phyloP scores from a whole-genome alignment of 1,140 invertebrate genomes.

The Neodiprion lecontei region DNA sequence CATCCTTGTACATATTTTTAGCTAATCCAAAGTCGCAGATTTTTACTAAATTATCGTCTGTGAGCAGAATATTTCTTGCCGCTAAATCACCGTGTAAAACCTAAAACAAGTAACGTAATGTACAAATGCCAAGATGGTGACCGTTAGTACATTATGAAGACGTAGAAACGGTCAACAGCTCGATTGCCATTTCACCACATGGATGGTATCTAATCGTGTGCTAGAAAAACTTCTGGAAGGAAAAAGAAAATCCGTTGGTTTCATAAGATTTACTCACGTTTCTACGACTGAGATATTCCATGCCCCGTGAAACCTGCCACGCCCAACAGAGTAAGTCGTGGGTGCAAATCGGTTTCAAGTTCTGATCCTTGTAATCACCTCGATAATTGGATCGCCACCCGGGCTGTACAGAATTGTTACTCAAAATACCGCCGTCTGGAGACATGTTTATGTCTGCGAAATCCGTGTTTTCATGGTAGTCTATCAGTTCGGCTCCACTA shows the following conservation, averaged over 20 bases:
- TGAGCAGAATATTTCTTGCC: constrained; percentile 93
- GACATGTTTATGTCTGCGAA: constrained; percentile 42
- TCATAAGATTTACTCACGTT: constrained; percentile 66
- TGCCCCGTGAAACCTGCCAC: constrained; percentile 93
- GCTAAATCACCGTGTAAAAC: constrained; percentile 95
- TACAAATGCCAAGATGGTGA: neutral
- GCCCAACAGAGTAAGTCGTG: constrained; percentile 90
- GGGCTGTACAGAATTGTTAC: constrained; percentile 72
- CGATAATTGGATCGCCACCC: constrained; percentile 78
- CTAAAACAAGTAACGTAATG: constrained; percentile 51
- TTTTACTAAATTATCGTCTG: constrained; percentile 88
- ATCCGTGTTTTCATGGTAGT: constrained; percentile 39
- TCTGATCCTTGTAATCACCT: constrained; percentile 70
- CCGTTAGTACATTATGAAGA: neutral
- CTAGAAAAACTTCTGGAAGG: too few relatives aligned
- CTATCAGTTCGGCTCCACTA: constrained; percentile 37
- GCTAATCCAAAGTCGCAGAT: constrained; percentile 98
- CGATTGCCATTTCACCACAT: too few relatives aligned
- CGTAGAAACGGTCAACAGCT: neutral
- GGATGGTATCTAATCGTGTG: too few relatives aligned
- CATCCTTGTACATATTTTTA: constrained; percentile 87
- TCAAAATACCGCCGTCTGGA: constrained; percentile 48
- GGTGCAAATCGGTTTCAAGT: constrained; percentile 73
- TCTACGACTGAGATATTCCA: constrained; percentile 91
- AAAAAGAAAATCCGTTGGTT: too few relatives aligned